phyloP scores from a whole-genome alignment of 2,113 vertebrate species.

The Apeltes quadracus region DNA sequence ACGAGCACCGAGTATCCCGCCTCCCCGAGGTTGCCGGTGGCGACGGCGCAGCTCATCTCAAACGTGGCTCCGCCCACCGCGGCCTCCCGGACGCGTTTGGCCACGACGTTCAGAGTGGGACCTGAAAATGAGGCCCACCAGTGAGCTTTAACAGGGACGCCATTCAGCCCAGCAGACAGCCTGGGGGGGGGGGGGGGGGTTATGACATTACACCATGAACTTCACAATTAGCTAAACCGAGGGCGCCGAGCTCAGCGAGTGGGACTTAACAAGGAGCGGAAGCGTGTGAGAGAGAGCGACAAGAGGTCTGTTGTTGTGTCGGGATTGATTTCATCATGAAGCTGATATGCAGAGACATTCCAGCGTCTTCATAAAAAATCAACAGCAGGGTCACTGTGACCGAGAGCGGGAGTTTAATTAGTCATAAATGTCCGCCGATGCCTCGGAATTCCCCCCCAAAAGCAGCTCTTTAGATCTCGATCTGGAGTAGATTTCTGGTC shows the following conservation, averaged over 20 bases:
- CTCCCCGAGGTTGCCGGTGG: slow-evolving; percentile 86
- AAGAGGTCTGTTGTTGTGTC: slow-evolving; percentile 34
- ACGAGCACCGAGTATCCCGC: slow-evolving; percentile 90
- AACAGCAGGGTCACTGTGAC: slow-evolving; percentile 7
- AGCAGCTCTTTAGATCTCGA: neutral
- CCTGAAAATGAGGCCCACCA: slow-evolving; percentile 32
- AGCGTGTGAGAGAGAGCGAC: slow-evolving; percentile 18
- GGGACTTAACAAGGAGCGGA: slow-evolving; percentile 21
- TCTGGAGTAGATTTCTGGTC: too few species aligned
- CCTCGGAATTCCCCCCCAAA: neutral
- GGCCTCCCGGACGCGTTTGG: slow-evolving; percentile 83
- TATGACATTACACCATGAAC: slow-evolving; percentile 24
- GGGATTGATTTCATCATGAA: slow-evolving; percentile 26
- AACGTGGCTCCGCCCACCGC: slow-evolving; percentile 91
- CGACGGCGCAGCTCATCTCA: slow-evolving; percentile 91
- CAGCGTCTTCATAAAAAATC: slow-evolving; percentile 28
- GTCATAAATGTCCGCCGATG: slow-evolving; percentile 11
- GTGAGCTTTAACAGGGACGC: neutral
- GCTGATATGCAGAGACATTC: slow-evolving; percentile 33
- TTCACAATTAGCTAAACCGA: slow-evolving; percentile 41
- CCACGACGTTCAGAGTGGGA: slow-evolving; percentile 68
- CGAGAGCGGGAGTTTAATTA: neutral
- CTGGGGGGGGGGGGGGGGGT: slow-evolving; percentile 29
- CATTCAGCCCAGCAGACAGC: neutral
- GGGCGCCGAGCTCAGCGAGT: slow-evolving; percentile 40